These are phyloP conservation scores for Teleogryllus oceanicus DNA, from an alignment of 2,888 invertebrate genomes.

Conservation along the genomic window DNA sequence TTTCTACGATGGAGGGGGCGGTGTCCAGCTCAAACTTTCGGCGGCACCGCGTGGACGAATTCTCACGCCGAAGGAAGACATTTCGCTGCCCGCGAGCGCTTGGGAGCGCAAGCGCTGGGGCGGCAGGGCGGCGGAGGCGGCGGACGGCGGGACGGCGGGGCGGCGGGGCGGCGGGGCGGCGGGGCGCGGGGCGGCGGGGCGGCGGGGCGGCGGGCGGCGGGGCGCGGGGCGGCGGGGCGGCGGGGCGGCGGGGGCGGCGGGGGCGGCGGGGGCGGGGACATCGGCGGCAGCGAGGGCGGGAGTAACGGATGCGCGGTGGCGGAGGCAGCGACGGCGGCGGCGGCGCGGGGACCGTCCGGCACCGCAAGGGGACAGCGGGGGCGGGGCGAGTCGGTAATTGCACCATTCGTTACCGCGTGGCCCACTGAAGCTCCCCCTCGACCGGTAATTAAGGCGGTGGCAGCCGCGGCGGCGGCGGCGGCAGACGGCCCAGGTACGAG, in stretches of 20 bases:
- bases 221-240: background rate
- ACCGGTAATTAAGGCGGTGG: slow-evolving; percentile 32
- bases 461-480: slow-evolving; percentile 19
- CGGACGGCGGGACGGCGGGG: background rate
- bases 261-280: background rate
- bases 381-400: slow-evolving; percentile 30
- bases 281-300: background rate
- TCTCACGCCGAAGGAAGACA: background rate
- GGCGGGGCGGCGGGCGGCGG: background rate
- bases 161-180: background rate
- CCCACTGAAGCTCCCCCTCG: slow-evolving; percentile 34
- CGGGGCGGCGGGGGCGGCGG: background rate
- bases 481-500: background rate
- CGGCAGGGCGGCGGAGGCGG: background rate
- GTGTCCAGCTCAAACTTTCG: too few species aligned
- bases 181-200: background rate
- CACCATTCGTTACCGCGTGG: slow-evolving; percentile 36
- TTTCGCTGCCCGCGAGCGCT: background rate
- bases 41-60: background rate
- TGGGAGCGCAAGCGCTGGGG: background rate
- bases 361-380: background rate
- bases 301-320: slow-evolving; percentile 9
- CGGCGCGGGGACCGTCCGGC: background rate
- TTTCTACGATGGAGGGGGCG: too few species aligned
- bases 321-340: background rate